Percentiles rank a stretch among this genome's conserved stretches.
Evolutionary conservation across 92 coral and sea anemone genomes (phyloP).

Genomic region (Phenganax marumi): DNA sequence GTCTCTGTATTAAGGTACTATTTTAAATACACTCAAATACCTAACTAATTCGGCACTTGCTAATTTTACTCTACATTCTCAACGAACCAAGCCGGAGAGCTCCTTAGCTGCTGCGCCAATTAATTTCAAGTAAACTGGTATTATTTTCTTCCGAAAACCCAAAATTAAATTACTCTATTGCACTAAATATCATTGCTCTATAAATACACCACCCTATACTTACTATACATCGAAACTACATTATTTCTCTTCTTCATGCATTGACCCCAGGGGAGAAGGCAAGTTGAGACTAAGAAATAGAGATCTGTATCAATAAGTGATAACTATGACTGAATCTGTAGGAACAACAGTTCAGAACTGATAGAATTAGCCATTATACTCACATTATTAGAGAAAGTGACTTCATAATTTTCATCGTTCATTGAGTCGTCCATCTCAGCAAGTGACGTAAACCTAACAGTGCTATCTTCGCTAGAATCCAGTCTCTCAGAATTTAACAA

Average conservation of each 20-base stretch:
- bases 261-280: conserved; percentile 21
- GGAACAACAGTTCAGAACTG: not conserved
- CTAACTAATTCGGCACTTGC: no score
- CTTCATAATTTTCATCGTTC: conserved; percentile 25
- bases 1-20: not conserved
- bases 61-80: not conserved
- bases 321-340: not conserved
- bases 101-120: no score
- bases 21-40: not conserved
- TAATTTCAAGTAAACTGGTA: no score
- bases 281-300: conserved; percentile 27
- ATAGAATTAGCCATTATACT: not conserved
- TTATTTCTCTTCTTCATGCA: not conserved
- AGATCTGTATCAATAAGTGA: not conserved
- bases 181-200: not conserved
- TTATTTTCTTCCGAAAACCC: no score
- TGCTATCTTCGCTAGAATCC: not conserved
- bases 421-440: conserved; percentile 21
- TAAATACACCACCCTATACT: not conserved
- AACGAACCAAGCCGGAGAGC: no score
- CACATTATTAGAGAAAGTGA: conserved; percentile 34
- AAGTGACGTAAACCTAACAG: conserved; percentile 27
- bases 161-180: not conserved
- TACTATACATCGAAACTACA: not conserved
- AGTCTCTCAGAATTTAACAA: conserved; percentile 20